Percentiles rank a stretch among this genome's conserved stretches.
These are phyloP conservation scores for Loripinus fragilis DNA, from an alignment of 2,888 invertebrate genomes.

Conservation along the genomic window DNA sequence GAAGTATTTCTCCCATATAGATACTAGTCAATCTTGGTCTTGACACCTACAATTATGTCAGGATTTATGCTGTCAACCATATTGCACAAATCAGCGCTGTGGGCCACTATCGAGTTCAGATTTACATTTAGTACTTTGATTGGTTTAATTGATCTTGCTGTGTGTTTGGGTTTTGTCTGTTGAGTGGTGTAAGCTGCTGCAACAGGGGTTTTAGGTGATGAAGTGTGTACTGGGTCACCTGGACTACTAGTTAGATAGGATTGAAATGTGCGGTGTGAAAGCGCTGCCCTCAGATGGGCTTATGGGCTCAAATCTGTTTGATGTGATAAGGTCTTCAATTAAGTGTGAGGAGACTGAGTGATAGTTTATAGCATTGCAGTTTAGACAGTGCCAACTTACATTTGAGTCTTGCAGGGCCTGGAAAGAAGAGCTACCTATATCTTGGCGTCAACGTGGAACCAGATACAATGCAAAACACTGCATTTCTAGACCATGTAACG, in stretches of 20 bases:
- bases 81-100: not conserved
- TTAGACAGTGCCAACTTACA: slow-evolving; percentile 10
- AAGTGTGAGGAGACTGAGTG: slow-evolving; percentile 17
- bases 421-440: slow-evolving; percentile 5
- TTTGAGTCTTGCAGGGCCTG: slow-evolving; percentile 7
- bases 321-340: not conserved
- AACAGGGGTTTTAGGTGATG: not conserved
- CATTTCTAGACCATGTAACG: too few species aligned
- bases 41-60: slow-evolving; percentile 19
- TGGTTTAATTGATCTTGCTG: slow-evolving; percentile 3
- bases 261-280: not conserved
- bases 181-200: not conserved
- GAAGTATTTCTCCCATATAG: not conserved
- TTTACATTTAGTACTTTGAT: slow-evolving; percentile 12
- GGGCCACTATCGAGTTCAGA: not conserved
- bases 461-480: too few species aligned
- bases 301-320: slow-evolving; percentile 17
- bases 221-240: slow-evolving; percentile 6
- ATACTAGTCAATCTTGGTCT: slow-evolving; percentile 3
- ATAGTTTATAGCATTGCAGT: slow-evolving; percentile 5
- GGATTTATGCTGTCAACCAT: slow-evolving; percentile 8
- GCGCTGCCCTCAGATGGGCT: not conserved
- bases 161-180: slow-evolving; percentile 10
- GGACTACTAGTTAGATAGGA: not conserved
- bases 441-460: slow-evolving; percentile 5